A percentile compares a stretch with the other conserved stretches of the same genome.
Evolutionary conservation across 2,113 vertebrate genomes (phyloP).

Genomic region (Amazona vittata): DNA sequence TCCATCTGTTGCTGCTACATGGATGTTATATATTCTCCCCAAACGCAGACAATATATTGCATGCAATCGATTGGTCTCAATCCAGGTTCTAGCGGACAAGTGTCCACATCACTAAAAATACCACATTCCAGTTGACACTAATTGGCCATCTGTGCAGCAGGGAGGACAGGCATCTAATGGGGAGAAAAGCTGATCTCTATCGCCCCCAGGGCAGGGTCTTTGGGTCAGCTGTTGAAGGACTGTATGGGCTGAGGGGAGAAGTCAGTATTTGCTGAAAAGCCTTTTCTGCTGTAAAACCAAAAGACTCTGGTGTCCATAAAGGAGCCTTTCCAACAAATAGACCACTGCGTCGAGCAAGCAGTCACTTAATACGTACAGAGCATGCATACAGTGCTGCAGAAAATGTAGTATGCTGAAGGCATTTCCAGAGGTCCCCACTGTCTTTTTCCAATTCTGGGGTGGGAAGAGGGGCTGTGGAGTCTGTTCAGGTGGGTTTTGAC

Average conservation of each 20-base stretch:
- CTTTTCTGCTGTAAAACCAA: background rate
- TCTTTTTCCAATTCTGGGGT: background rate
- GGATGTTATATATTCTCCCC: background rate
- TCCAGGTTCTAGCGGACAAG: background rate
- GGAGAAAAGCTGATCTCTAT: background rate
- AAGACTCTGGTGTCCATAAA: background rate
- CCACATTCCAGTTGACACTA: slow-evolving; percentile 7
- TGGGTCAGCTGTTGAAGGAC: background rate
- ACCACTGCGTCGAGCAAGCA: background rate
- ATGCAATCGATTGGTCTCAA: background rate
- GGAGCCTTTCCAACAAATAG: background rate
- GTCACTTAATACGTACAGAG: background rate
- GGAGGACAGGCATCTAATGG: background rate
- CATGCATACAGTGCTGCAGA: background rate
- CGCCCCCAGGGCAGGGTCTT: background rate
- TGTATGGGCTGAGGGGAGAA: background rate
- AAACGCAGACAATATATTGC: background rate
- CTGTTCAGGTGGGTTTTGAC: background rate
- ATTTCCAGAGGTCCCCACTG: background rate
- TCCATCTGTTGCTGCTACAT: slow-evolving; percentile 14
- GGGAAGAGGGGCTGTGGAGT: background rate
- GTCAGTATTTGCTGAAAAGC: fast-evolving
- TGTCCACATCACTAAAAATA: slow-evolving; percentile 7
- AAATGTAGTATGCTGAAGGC: background rate
- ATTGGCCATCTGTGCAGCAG: background rate